phyloP scores from a whole-genome alignment of 2,888 invertebrate species.

The Busseola fusca region DNA sequence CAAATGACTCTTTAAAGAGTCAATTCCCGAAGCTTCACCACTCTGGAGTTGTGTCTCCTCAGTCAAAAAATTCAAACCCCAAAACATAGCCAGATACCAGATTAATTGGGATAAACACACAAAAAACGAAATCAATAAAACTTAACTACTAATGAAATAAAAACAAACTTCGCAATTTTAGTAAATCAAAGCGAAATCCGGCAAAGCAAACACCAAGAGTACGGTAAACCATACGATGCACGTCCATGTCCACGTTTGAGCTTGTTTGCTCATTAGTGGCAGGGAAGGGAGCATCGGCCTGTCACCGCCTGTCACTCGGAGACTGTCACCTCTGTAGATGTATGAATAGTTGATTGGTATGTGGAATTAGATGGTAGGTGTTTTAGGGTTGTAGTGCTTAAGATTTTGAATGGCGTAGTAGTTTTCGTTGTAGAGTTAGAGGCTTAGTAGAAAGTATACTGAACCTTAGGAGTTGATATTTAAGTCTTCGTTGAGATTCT shows the following conservation, averaged over 20 bases:
- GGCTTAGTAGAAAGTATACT: neutral
- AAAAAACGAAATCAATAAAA: slow-evolving; percentile 8
- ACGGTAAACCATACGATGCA: slow-evolving; percentile 66
- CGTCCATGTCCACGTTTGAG: slow-evolving; percentile 57
- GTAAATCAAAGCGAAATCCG: slow-evolving; percentile 60
- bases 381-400: slow-evolving; percentile 23
- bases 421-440: neutral
- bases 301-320: slow-evolving; percentile 56
- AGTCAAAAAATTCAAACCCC: neutral
- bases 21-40: neutral
- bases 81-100: neutral
- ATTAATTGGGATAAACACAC: neutral
- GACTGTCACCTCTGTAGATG: slow-evolving; percentile 51
- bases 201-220: slow-evolving; percentile 62
- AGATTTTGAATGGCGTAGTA: neutral
- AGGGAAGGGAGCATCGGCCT: slow-evolving; percentile 69
- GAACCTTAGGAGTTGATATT: no score
- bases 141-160: slow-evolving; percentile 19
- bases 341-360: slow-evolving; percentile 65
- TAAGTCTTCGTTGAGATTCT: neutral
- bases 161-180: slow-evolving; percentile 47
- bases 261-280: slow-evolving; percentile 82
- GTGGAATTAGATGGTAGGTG: slow-evolving; percentile 53
- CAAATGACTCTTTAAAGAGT: neutral
- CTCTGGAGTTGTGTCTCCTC: neutral